A percentile compares a stretch with the other conserved stretches of the same genome.
phyloP scores from a whole-genome alignment of 2,113 vertebrate species.

The Epinephelus fuscoguttatus region DNA sequence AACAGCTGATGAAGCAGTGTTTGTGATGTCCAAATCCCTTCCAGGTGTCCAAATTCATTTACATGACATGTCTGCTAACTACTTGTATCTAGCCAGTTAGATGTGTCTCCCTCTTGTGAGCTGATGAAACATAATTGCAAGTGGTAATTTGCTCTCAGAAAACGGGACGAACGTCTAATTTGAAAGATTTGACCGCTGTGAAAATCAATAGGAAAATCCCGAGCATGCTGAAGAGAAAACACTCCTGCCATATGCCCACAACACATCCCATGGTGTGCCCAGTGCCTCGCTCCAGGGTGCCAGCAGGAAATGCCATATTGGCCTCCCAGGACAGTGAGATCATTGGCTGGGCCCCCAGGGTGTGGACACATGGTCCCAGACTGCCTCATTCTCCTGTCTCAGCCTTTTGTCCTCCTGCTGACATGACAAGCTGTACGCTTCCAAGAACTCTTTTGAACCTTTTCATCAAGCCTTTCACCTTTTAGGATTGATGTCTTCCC shows the following conservation, averaged over 20 bases:
- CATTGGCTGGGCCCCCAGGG: slow-evolving; percentile 67
- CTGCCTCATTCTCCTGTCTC: slow-evolving; percentile 47
- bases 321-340: slow-evolving; percentile 66
- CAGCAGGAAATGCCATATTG: slow-evolving; percentile 79
- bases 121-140: slow-evolving; percentile 68
- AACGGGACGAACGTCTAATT: slow-evolving; percentile 31
- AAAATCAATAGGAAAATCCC: slow-evolving; percentile 45
- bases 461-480: slow-evolving; percentile 39
- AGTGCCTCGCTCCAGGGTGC: slow-evolving; percentile 38
- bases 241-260: slow-evolving; percentile 67
- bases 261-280: slow-evolving; percentile 45
- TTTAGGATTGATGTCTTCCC: not conserved
- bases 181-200: slow-evolving; percentile 35
- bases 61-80: slow-evolving; percentile 45
- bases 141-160: slow-evolving; percentile 51
- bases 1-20: slow-evolving; percentile 57
- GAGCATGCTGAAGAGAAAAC: slow-evolving; percentile 44
- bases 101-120: slow-evolving; percentile 48
- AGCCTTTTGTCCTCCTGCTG: slow-evolving; percentile 64
- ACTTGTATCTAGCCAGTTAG: slow-evolving; percentile 27
- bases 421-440: slow-evolving; percentile 53
- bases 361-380: slow-evolving; percentile 78
- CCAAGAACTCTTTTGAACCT: slow-evolving; percentile 40
- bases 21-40: slow-evolving; percentile 47
- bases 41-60: slow-evolving; percentile 63